Base-by-base conservation (phyloP, 2,888 invertebrate species). In the Chesias legatella region DNA sequence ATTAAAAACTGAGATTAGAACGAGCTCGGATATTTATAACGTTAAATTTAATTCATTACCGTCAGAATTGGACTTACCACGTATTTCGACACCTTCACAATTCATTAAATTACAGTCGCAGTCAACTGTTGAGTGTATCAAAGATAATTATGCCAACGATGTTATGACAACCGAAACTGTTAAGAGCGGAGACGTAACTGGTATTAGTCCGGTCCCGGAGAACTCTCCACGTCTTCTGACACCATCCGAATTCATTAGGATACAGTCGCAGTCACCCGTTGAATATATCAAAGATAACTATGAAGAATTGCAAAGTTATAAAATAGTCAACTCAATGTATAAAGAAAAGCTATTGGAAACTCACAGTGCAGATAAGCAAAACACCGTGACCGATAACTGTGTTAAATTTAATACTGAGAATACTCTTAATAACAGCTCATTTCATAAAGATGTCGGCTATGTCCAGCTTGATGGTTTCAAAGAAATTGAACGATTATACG, bases 261-360 rank as follows among this genome's bases (percentile, higher is more conserved):
- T 35, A 1, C 39, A 31, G 6, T 40, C 45, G 7, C 33, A 30
- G 36, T 67, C 65, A 32, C 74, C 80, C 13, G 54, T 81, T 17
- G 69, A 73, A 48, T 77, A 72, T 23, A 61, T 85, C 28, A 79
- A 70, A 53, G 72, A 86, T 44, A 67, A 79, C 41, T 85, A 67
- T 52, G 79, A 79, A 67, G 86, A 85, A 60, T 71, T 88, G 45
- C 75, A 79, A 37, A 88, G 88, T 55, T 88, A 88, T 56, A 86
- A 83, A 68, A 83, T 88, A 38, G 86, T 88, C n/a, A 85, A 73
- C 53, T 79, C 79, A 5, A 39, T 88, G 11, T 73, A 70, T 44
- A 83, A 79, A 55, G 80, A 78, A 48, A 73, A 74, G 36, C 50
- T 67, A 42, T 60, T 68, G 26, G 71, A 73, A 45, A 56, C 54